Evolutionary conservation across 2,113 vertebrate species (phyloP), one percentile per base, ranked within the genome.

Genomic region (Phylloscopus trochilus): DNA sequence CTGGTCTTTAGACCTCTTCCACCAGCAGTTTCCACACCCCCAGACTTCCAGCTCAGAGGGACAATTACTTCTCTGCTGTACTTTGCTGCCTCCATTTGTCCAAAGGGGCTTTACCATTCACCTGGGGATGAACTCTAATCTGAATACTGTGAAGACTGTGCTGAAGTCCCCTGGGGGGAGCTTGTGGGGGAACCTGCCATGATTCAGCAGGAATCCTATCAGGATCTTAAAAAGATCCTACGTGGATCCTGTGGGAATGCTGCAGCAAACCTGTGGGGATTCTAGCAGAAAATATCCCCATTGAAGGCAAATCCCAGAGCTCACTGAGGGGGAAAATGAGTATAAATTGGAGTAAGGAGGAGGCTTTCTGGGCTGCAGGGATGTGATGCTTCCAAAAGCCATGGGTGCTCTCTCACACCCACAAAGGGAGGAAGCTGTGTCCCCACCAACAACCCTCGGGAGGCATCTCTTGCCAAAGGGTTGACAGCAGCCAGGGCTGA

Each of bases 1-100:
- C 41, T 88, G 79, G 67, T 88, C 82, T 90, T 77, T 83, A 91
- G 90, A 95, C 41, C 70, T 92, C 67, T 92, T 86, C 70, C 1
- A 12, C 59, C 55, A 76, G 22, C 43, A 69, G 33, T 78, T 87
- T 89, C 55, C 85, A 78, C 51, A 53, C 30, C 44, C n/a, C 31
- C 28, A 47, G 21, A 35, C 37, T 53, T 75, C 11, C 4, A 56
- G 28, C 43, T 77, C 78, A 39, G 43, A 87, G 43, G 51, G 58
- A 64, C 59, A 53, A 35, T 73, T 66, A 51, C 13, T 76, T 22
- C 9, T 56, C 15, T 63, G n/a, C 63, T 47, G 44, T 37, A 20
- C 33, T 83, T 84, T 41, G 16, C 35, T 81, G 37, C 28, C 17
- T 78, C 17, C 6, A 39, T 49, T 78, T 85, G 30, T 72, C 43